Conservation (phyloP, 2,888 invertebrate species). For the Chymomyza procnemis region DNA sequence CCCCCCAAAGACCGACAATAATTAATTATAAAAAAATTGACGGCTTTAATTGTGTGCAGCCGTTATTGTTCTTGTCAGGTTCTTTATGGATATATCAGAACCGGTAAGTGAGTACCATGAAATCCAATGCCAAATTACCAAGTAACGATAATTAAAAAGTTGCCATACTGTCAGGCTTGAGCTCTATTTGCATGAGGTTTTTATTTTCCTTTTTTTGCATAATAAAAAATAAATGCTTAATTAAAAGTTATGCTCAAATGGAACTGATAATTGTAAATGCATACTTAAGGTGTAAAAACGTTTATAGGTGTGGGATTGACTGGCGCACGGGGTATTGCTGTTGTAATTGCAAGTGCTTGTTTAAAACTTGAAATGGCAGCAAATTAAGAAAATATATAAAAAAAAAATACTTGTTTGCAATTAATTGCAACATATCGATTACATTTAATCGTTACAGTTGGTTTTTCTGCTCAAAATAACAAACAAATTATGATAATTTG, state of each 20-base stretch:
- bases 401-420: background rate
- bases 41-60: background rate
- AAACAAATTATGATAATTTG: no score
- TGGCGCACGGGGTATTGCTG: no score
- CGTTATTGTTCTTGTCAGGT: background rate
- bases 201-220: background rate
- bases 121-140: conserved; percentile 35
- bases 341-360: no score
- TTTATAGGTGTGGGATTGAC: background rate
- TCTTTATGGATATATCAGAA: conserved; percentile 30
- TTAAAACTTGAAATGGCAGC: background rate
- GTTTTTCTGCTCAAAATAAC: no score
- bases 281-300: conserved; percentile 6
- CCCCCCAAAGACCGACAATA: conserved; percentile 24
- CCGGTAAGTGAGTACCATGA: conserved; percentile 31
- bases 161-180: conserved; percentile 25
- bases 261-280: conserved; percentile 34
- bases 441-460: background rate
- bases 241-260: conserved; percentile 31
- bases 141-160: conserved; percentile 45
- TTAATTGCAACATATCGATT: background rate
- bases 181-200: conserved; percentile 4
- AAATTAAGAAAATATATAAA: background rate
- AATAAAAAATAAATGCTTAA: conserved; percentile 16
- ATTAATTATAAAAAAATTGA: conserved; percentile 37